Evolutionary conservation across 2,113 vertebrate species (phyloP).

Genomic region (Platichthys stellatus): DNA sequence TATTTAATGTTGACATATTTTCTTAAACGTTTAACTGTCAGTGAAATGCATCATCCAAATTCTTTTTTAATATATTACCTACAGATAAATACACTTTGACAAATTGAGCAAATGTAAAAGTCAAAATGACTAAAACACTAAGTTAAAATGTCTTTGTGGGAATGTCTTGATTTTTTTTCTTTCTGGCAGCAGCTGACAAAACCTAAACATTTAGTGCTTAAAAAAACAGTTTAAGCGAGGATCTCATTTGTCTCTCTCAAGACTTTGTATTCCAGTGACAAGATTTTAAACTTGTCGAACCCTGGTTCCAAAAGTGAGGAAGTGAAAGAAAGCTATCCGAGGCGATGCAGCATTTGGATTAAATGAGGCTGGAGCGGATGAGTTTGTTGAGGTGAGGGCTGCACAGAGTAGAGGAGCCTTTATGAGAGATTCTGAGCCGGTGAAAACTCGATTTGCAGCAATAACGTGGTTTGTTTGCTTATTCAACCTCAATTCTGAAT

Average conservation of each 20-base stretch:
- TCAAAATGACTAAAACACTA: no score
- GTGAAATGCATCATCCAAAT: background rate
- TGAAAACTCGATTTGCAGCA: background rate
- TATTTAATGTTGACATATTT: background rate
- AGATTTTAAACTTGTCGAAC: background rate
- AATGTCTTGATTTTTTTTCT: background rate
- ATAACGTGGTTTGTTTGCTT: background rate
- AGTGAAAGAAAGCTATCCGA: background rate
- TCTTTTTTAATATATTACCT: background rate
- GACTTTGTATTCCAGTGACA: background rate
- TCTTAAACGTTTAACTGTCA: background rate
- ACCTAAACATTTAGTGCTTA: background rate
- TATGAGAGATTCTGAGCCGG: background rate
- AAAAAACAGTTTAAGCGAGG: background rate
- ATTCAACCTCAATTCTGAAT: background rate
- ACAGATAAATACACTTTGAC: background rate
- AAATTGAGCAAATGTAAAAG: no score
- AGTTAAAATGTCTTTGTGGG: background rate
- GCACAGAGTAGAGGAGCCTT: background rate
- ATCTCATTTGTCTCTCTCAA: background rate
- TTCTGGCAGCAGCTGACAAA: background rate
- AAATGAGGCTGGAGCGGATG: background rate
- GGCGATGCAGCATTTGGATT: no score
- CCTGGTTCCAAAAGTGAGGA: no score
- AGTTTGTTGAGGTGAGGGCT: background rate